phyloP scores from a whole-genome alignment of 1,140 invertebrate genomes.

The Musca domestica region DNA sequence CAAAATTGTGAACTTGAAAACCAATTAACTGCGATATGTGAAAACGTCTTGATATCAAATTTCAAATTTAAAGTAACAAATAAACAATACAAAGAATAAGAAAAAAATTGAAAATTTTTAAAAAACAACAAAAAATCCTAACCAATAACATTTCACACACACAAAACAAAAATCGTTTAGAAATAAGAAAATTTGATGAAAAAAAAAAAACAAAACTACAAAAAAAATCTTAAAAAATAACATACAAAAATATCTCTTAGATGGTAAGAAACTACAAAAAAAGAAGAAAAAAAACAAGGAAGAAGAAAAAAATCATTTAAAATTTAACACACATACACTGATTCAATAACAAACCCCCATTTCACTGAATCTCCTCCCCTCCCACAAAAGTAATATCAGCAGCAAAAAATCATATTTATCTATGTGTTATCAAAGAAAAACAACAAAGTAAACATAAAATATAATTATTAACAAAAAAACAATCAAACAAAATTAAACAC shows the following conservation, averaged over 20 bases:
- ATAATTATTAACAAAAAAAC: neutral
- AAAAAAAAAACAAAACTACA: neutral
- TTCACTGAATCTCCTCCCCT: too few relatives aligned
- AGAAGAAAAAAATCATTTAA: neutral
- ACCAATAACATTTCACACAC: neutral
- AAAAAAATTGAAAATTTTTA: slow-evolving; percentile 18
- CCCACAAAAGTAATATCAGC: neutral
- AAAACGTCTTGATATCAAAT: slow-evolving; percentile 22
- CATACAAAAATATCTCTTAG: slow-evolving; percentile 21
- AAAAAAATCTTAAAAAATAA: neutral
- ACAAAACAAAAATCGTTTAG: neutral
- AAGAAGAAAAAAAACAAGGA: neutral
- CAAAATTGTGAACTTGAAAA: slow-evolving; percentile 12
- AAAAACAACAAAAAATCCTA: neutral
- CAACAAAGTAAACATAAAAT: neutral
- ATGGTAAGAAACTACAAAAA: slow-evolving; percentile 4
- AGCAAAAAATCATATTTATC: slow-evolving; percentile 8
- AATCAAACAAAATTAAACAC: neutral
- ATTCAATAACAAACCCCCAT: too few relatives aligned
- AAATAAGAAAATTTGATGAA: neutral
- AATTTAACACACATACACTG: neutral
- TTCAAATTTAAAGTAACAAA: slow-evolving; percentile 17
- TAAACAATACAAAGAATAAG: slow-evolving; percentile 5
- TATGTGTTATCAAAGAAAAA: slow-evolving; percentile 2
- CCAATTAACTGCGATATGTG: slow-evolving; percentile 16